Evolutionary conservation across 1,140 invertebrate genomes (phyloP), one percentile per base, ranked within the genome.

Genomic region (Aradophagus sp.): DNA sequence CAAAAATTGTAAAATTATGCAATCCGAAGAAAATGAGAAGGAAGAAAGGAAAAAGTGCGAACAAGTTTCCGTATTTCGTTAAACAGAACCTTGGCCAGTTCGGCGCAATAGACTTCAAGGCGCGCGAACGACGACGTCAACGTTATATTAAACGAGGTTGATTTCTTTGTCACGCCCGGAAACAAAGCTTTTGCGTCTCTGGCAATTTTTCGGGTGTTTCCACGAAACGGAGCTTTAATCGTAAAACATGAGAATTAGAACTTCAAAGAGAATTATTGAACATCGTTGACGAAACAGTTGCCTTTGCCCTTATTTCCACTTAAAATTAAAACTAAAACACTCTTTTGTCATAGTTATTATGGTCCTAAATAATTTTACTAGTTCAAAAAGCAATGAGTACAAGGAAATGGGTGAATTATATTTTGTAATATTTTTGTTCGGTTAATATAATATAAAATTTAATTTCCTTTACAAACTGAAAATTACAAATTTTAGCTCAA

Each of bases 131-230:
- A 69, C 26, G 36, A 41, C 56, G 71, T 62, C 73, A 68, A 70
- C 78, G 36, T 76, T 50, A 16, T 32, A 50, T 39, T 34, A 12
- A 12, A 56, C 14, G 2, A 35, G 56, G 62, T 71, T 71, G 13
- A 47, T 52, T 71, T 79, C 76, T 80, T 78, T 80, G 63, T 78
- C 68, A 45, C 32, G 70, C n/a, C 13, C 15, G 15, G 27, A 13
- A 11, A 2, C 11, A 31, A 4, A n/a, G 27, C 39, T 47, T 62
- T 66, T 77, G 65, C 77, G 78, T 76, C 70, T 70, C 55, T 17
- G 16, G 48, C 26, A 44, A 65, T 70, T 73, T 79, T 75, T 53
- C 20, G 41, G 39, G 27, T 56, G 74, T 69, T 78, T 78, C 74
- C 48, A 29, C 44, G 62, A 66, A 66, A 53, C 13, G 38, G 2